These are phyloP conservation scores for Eretmocerus hayati DNA, from an alignment of 2,888 invertebrate genomes.

Conservation along the genomic window DNA sequence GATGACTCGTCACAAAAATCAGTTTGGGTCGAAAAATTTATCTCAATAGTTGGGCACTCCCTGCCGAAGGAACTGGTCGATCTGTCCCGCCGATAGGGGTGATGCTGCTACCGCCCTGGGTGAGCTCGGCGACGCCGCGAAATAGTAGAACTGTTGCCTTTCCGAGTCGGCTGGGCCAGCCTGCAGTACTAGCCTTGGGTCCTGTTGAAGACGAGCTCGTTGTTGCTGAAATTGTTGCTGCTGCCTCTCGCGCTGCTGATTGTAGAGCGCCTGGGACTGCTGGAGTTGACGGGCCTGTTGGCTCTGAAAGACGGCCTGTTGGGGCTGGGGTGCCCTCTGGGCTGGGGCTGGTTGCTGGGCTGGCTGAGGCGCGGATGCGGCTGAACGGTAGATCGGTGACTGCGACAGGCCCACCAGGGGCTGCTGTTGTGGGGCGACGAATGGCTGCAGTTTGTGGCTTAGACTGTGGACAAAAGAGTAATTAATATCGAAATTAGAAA, in stretches of 20 bases:
- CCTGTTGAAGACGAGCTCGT: conserved; percentile 32
- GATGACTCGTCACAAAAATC: conserved; percentile 12
- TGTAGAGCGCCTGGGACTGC: conserved; percentile 60
- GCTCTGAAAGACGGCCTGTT: conserved; percentile 50
- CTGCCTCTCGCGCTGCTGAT: conserved; percentile 62
- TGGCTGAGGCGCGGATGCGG: conserved; percentile 21
- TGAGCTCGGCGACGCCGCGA: conserved; percentile 45
- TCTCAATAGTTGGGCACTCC: conserved; percentile 9
- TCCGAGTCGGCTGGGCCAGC: conserved; percentile 31
- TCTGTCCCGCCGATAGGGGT: conserved; percentile 62
- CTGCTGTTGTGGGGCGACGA: conserved; percentile 56
- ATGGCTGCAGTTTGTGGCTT: conserved; percentile 69
- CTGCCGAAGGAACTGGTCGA: conserved; percentile 73
- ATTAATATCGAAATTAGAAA: too few species aligned
- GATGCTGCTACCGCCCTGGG: too few species aligned
- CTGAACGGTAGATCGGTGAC: conserved; percentile 42
- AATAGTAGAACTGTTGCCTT: conserved; percentile 43
- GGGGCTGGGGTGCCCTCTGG: conserved; percentile 32
- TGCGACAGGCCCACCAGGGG: conserved; percentile 54
- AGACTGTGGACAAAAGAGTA: too few species aligned
- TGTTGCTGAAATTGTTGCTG: conserved; percentile 56
- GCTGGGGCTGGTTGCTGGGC: conserved; percentile 34
- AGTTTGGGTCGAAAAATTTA: not conserved
- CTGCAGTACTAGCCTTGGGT: conserved; percentile 45
- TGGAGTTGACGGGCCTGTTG: conserved; percentile 58